Conservation (phyloP, 2,113 vertebrate species). For the Pteronura brasiliensis region DNA sequence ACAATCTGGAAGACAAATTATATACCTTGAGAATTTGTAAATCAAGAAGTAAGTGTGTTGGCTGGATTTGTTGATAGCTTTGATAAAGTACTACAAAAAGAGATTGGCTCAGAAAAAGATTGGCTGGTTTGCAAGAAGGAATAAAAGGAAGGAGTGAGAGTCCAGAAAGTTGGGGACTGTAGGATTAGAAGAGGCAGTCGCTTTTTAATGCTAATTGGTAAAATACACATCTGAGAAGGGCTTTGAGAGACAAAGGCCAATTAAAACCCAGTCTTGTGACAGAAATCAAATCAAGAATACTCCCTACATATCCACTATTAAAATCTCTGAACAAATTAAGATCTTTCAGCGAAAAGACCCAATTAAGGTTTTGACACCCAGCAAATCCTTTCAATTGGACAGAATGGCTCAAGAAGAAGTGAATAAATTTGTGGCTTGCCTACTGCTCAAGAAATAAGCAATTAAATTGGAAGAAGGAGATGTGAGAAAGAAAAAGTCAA, state of each 20-base stretch:
- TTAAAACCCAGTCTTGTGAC: slow-evolving; percentile 37
- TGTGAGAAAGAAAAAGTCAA: background rate
- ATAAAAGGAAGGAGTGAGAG: slow-evolving; percentile 1
- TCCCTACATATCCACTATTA: background rate
- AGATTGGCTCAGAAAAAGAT: background rate
- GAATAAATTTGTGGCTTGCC: background rate
- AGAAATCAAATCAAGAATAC: slow-evolving; percentile 49
- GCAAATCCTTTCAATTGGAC: slow-evolving; percentile 35
- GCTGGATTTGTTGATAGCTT: background rate
- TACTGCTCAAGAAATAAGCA: slow-evolving; percentile 33
- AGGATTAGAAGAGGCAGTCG: slow-evolving; percentile 13
- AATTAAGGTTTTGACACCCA: slow-evolving; percentile 32
- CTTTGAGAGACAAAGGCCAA: slow-evolving; percentile 37
- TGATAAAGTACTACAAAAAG: slow-evolving; percentile 5
- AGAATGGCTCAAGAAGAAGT: slow-evolving; percentile 38
- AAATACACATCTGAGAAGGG: slow-evolving; percentile 33
- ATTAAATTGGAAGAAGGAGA: slow-evolving; percentile 38
- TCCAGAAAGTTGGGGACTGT: background rate
- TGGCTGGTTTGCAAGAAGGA: background rate
- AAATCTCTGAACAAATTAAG: slow-evolving; percentile 54
- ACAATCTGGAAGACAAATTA: background rate
- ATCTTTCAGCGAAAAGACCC: slow-evolving; percentile 32
- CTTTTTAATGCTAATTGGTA: slow-evolving; percentile 51
- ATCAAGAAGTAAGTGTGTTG: background rate
- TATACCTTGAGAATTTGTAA: background rate